Conservation (phyloP, 2,797 vertebrate species). For the Podarcis siculus region DNA sequence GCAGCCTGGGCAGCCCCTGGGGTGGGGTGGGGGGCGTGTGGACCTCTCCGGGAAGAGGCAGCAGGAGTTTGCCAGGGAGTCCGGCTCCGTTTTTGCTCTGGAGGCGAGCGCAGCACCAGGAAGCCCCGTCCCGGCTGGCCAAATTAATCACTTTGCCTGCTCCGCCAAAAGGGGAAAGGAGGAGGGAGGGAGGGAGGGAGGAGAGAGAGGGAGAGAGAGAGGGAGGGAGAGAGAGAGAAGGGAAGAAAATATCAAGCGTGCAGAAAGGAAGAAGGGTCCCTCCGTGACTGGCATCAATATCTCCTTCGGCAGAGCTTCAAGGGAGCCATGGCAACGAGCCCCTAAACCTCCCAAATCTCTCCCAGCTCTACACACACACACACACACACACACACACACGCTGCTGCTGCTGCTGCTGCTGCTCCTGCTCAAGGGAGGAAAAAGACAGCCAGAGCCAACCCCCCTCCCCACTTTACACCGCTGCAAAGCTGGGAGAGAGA, state of each 20-base stretch:
- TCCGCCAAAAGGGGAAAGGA: background rate
- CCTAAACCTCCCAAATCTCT: constrained; percentile 44
- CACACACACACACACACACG: background rate
- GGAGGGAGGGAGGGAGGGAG: background rate
- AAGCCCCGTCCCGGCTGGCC: constrained; percentile 44
- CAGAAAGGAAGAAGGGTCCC: constrained; percentile 64
- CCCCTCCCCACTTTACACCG: background rate
- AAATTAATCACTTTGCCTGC: constrained; percentile 59
- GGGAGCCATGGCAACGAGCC: constrained; percentile 77
- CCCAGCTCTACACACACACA: constrained; percentile 4
- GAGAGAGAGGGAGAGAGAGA: background rate
- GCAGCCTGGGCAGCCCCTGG: background rate
- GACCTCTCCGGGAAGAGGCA: background rate
- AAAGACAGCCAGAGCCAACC: background rate
- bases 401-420: background rate
- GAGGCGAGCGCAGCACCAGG: background rate
- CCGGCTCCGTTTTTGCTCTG: background rate
- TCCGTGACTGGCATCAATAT: constrained; percentile 76
- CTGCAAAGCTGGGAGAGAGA: too few species aligned
- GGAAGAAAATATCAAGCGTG: background rate
- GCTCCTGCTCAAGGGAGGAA: background rate
- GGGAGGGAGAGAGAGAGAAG: background rate
- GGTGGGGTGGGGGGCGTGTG: background rate
- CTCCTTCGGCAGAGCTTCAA: constrained; percentile 65
- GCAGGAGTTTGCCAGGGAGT: constrained; percentile 12